Evolutionary conservation across 2,888 invertebrate genomes (phyloP).

Genomic region (Clivina fossor): DNA sequence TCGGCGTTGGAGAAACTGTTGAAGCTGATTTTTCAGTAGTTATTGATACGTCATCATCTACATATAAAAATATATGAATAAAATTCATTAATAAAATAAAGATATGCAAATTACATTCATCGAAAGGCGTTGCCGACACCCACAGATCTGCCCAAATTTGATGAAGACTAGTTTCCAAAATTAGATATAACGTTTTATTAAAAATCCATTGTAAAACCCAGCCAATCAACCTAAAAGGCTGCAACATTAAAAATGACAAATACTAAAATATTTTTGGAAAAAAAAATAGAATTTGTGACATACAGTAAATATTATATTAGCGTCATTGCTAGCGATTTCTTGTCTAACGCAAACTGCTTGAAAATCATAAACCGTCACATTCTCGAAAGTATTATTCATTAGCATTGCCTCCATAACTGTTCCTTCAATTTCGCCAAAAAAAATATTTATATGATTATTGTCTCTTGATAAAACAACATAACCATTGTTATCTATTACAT

Average conservation of each 20-base stretch:
- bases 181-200: conserved; percentile 50
- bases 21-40: conserved; percentile 14
- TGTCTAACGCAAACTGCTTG: conserved; percentile 73
- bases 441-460: conserved; percentile 71
- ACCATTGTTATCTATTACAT: conserved; percentile 89
- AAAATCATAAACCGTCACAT: conserved; percentile 79
- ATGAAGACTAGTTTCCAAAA: conserved; percentile 46
- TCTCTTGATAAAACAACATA: conserved; percentile 77
- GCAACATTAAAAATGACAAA: conserved; percentile 34
- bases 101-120: conserved; percentile 5
- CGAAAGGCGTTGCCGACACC: conserved; percentile 35
- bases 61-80: conserved; percentile 5
- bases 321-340: conserved; percentile 48
- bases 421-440: conserved; percentile 82
- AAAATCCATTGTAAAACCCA: conserved; percentile 53
- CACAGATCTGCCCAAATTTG: conserved; percentile 42
- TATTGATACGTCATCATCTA: conserved; percentile 40
- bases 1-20: conserved; percentile 45
- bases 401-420: conserved; percentile 77
- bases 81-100: conserved; percentile 1
- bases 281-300: conserved; percentile 34
- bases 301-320: conserved; percentile 49
- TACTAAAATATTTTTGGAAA: conserved; percentile 10
- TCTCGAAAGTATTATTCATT: conserved; percentile 68
- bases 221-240: conserved; percentile 53